Evolutionary conservation across 1,140 invertebrate species (phyloP).

Genomic region (Dryas iulia): DNA sequence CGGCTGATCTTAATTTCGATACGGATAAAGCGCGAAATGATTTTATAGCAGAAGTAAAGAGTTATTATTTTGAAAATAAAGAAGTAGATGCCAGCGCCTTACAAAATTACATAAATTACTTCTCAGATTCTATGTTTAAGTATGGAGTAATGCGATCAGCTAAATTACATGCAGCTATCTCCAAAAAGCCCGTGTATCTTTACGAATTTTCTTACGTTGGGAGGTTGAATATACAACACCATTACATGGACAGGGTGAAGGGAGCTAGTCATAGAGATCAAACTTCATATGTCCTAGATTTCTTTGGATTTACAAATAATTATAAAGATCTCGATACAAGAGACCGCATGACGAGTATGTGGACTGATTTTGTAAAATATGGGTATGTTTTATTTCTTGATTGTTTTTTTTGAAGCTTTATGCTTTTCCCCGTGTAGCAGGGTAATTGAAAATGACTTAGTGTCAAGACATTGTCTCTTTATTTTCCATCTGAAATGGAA

Average conservation of each 20-base stretch:
- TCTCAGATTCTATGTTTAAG: conserved; percentile 70
- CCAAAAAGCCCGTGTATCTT: conserved; percentile 49
- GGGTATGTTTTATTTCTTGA: conserved; percentile 49
- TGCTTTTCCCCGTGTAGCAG: no score
- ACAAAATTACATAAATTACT: conserved; percentile 62
- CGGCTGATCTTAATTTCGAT: conserved; percentile 59
- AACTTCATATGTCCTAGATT: conserved; percentile 64
- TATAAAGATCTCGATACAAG: conserved; percentile 57
- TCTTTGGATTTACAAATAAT: conserved; percentile 50
- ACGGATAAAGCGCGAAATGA: conserved; percentile 44
- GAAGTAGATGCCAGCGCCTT: conserved; percentile 45
- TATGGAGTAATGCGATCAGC: conserved; percentile 62
- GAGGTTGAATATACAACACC: conserved; percentile 57
- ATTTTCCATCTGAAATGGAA: no score
- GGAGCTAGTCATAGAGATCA: conserved; percentile 72
- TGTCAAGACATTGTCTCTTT: background rate
- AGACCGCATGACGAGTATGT: conserved; percentile 64
- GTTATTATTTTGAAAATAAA: conserved; percentile 62
- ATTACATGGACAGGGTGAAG: conserved; percentile 61
- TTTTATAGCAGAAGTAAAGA: conserved; percentile 47
- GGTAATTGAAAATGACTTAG: no score
- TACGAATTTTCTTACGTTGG: conserved; percentile 72
- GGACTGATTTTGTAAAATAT: conserved; percentile 66
- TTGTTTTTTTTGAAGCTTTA: background rate
- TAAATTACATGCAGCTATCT: conserved; percentile 47